Conservation (phyloP, 2,797 vertebrate genomes). For the Tenualosa ilisha region DNA sequence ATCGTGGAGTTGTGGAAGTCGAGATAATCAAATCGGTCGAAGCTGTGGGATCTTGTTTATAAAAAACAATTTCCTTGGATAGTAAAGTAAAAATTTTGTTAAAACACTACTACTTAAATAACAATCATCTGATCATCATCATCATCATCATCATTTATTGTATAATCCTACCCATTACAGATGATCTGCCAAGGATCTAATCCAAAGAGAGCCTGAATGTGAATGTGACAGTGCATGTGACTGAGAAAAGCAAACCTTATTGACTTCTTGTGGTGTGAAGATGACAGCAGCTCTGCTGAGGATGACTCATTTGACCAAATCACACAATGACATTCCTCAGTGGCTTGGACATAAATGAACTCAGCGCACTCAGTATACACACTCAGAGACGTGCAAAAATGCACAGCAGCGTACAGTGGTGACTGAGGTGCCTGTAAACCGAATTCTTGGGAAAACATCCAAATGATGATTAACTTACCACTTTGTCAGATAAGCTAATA, state of each 20-base stretch:
- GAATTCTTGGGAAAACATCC: neutral
- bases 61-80: too few species aligned
- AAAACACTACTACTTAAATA: too few species aligned
- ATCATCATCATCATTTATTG: too few species aligned
- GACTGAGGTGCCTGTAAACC: neutral
- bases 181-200: neutral
- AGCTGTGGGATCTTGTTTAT: too few species aligned
- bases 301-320: neutral
- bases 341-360: neutral
- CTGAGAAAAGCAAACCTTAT: neutral
- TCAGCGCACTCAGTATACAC: neutral
- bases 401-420: neutral
- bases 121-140: too few species aligned
- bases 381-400: neutral
- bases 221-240: neutral
- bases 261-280: neutral
- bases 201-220: too few species aligned
- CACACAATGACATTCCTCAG: constrained; percentile 10
- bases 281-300: neutral
- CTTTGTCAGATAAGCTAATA: neutral
- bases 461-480: neutral
- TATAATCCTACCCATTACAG: too few species aligned
- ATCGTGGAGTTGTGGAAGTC: too few species aligned
- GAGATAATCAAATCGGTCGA: too few species aligned
- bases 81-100: too few species aligned